Percentiles rank a stretch among this genome's conserved stretches.
These are phyloP conservation scores for Pygoscelis antarcticus DNA, from an alignment of 2,113 vertebrate species.

Conservation along the genomic window DNA sequence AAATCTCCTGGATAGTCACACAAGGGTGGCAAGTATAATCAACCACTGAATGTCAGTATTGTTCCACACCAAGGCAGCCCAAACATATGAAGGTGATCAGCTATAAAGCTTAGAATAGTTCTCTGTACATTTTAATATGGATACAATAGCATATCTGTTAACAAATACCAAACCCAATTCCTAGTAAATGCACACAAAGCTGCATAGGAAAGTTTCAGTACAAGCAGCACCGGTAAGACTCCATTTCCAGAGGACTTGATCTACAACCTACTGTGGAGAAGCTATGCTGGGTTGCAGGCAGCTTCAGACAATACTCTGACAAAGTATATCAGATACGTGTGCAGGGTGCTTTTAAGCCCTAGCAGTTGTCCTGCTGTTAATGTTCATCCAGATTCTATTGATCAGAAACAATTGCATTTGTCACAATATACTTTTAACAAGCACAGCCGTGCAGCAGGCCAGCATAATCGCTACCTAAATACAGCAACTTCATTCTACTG, in stretches of 20 bases:
- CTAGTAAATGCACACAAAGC: background rate
- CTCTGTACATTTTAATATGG: background rate
- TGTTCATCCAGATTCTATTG: background rate
- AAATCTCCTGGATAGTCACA: constrained; percentile 33
- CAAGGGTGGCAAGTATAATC: background rate
- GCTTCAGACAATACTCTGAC: background rate
- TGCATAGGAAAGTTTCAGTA: background rate
- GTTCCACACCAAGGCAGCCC: background rate
- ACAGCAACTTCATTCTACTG: background rate
- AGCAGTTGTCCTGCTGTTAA: background rate
- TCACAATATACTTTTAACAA: background rate
- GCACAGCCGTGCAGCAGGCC: background rate
- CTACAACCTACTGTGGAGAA: background rate
- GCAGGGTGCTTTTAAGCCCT: background rate
- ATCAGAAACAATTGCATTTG: background rate
- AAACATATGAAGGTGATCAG: constrained; percentile 20
- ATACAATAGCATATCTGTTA: constrained; percentile 30
- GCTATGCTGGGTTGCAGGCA: background rate
- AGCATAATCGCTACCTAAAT: rapidly evolving
- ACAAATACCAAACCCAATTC: background rate
- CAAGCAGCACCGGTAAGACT: background rate
- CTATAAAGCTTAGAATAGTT: constrained; percentile 8
- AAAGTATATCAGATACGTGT: rapidly evolving
- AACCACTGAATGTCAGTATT: constrained; percentile 57
- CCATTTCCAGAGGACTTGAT: background rate